Percentiles rank a stretch among this genome's conserved stretches.
Evolutionary conservation across 2,888 invertebrate species (phyloP).

Genomic region (Petrolisthes cinctipes): DNA sequence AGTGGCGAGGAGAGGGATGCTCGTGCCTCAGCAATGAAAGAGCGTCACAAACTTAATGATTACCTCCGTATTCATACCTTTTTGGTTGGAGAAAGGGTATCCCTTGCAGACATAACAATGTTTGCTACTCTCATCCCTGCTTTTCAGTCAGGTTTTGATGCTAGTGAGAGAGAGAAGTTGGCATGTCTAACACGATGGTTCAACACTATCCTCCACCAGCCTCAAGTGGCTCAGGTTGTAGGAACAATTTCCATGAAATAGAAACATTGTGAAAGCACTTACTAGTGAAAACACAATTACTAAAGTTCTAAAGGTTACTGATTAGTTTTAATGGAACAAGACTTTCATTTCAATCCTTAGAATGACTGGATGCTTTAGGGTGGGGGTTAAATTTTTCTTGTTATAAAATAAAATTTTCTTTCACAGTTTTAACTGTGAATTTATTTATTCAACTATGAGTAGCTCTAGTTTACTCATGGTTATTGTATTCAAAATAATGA

Average conservation of each 20-base stretch:
- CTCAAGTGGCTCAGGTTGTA: constrained; percentile 68
- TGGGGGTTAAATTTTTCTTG: too few species aligned
- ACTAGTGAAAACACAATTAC: neutral
- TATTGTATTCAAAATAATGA: too few species aligned
- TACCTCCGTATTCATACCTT: constrained; percentile 69
- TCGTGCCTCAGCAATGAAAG: constrained; percentile 67
- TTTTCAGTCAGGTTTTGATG: constrained; percentile 68
- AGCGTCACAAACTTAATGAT: constrained; percentile 68
- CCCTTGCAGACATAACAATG: constrained; percentile 71
- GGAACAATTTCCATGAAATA: constrained; percentile 59
- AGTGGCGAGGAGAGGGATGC: constrained; percentile 57
- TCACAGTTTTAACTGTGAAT: too few species aligned
- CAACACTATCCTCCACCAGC: constrained; percentile 70
- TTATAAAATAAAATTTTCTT: too few species aligned
- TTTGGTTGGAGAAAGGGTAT: constrained; percentile 70
- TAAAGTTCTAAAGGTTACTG: neutral
- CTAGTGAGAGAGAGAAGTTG: constrained; percentile 67
- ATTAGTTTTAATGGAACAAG: too few species aligned
- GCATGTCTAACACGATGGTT: constrained; percentile 71
- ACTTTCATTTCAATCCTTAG: too few species aligned
- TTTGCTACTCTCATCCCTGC: constrained; percentile 69
- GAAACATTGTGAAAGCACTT: neutral
- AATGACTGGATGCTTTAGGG: too few species aligned
- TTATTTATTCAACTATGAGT: too few species aligned
- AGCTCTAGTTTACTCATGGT: too few species aligned